Conservation (phyloP, 2,797 vertebrate species). For the Prionace glauca region DNA sequence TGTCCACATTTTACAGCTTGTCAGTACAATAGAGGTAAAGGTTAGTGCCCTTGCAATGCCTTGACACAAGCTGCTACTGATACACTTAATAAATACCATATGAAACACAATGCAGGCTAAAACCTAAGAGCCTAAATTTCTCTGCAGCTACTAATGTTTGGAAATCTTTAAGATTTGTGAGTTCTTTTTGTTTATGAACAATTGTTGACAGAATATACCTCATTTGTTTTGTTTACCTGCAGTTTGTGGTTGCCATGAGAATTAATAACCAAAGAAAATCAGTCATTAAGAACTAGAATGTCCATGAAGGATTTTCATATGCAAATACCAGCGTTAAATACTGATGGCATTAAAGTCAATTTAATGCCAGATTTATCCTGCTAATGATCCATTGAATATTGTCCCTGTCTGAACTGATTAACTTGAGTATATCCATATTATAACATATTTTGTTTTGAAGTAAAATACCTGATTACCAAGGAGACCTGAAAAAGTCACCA, state of each 20-base stretch:
- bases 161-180: background rate
- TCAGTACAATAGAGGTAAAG: background rate
- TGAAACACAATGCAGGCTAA: background rate
- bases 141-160: background rate
- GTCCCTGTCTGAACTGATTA: background rate
- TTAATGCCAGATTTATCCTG: background rate
- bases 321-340: background rate
- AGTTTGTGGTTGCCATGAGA: background rate
- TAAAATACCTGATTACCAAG: background rate
- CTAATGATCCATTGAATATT: slow-evolving; percentile 16
- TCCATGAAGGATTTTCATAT: background rate
- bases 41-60: background rate
- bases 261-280: background rate
- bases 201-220: background rate
- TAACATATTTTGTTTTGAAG: background rate
- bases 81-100: background rate
- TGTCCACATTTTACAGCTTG: background rate
- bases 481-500: background rate
- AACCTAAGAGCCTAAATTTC: background rate
- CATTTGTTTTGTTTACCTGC: background rate
- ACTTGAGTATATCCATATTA: background rate
- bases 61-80: background rate
- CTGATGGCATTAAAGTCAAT: background rate
- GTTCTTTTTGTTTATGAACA: background rate
- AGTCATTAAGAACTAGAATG: background rate